Evolutionary conservation across 2,888 invertebrate species (phyloP), one percentile per base, ranked within the genome.

Genomic region (Gastrophysa polygoni): DNA sequence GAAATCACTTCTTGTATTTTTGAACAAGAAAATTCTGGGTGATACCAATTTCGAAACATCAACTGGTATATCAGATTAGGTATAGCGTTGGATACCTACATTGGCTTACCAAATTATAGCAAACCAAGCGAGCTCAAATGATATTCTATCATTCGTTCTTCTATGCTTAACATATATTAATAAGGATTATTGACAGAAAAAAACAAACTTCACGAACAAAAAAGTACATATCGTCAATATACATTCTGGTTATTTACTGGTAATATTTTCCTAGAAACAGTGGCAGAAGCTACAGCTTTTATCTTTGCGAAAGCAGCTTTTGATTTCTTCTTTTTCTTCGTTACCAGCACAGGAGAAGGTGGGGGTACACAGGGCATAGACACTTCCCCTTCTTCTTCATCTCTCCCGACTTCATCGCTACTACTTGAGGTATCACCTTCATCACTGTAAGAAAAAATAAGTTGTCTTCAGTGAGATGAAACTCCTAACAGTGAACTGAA

Each of bases 351-450:
- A 8, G 92, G 91, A 0, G 91, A 89, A 47, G 90, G 88, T 1
- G 91, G 91, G 59, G 92, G 91, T 14, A 88, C 89, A 17, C 81
- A 80, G 66, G 62, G 83, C 32, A 67, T 46, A 81, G 46, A 78
- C 77, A 69, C 79, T 73, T 71, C 70, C 29, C 70, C 71, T 17
- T 71, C 71, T 17, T 70, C 70, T 18, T 73, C 71, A 21, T 74
- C 74, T 7, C 71, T 60, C 5, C 74, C 76, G 10, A 71, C 73
- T 69, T 88, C 89, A 67, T 90, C 90, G 4, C 89, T 88, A 73
- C 88, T 70, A 76, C 89, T 90, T 44, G 89, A 90, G 5, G 90
- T 89, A 71, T 91, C 91, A 4, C 92, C 92, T 81, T 92, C 92
- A 73, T 92, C 92, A 80, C 93, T 92, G 76, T 57, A 75, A 79